Percentiles rank a stretch among this genome's conserved stretches.
phyloP scores from a whole-genome alignment of 2,113 vertebrate species.

The Heterotilapia buettikoferi region DNA sequence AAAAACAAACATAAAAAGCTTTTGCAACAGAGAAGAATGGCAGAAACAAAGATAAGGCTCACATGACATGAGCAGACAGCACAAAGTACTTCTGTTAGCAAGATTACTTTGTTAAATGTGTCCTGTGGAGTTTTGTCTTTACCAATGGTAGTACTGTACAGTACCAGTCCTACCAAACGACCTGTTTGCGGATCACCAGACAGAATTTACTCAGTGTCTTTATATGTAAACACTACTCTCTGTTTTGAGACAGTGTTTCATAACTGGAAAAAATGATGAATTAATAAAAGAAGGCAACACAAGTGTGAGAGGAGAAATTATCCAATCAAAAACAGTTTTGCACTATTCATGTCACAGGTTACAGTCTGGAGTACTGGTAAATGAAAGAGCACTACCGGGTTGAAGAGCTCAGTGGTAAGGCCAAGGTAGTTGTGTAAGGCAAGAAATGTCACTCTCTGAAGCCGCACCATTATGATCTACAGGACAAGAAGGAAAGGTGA shows the following conservation, averaged over 20 bases:
- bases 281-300: not conserved
- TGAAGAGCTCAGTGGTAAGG: slow-evolving; percentile 92
- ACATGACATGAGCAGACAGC: not conserved
- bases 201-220: not conserved
- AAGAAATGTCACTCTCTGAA: slow-evolving; percentile 92
- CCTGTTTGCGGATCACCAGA: not conserved
- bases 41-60: not conserved
- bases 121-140: not conserved
- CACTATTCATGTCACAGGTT: not conserved
- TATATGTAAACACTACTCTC: not conserved
- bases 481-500: not conserved
- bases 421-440: slow-evolving; percentile 94
- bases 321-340: not conserved
- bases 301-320: not conserved
- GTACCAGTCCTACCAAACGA: not conserved
- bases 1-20: not conserved
- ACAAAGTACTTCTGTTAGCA: not conserved
- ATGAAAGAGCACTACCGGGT: slow-evolving; percentile 64
- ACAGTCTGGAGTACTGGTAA: not conserved
- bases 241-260: not conserved
- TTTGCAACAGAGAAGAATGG: not conserved
- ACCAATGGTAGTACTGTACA: not conserved
- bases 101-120: not conserved
- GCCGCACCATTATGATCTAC: slow-evolving; percentile 95
- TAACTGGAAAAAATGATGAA: not conserved